Evolutionary conservation across 2,888 invertebrate species (phyloP).

Genomic region (Saturnia pavonia): DNA sequence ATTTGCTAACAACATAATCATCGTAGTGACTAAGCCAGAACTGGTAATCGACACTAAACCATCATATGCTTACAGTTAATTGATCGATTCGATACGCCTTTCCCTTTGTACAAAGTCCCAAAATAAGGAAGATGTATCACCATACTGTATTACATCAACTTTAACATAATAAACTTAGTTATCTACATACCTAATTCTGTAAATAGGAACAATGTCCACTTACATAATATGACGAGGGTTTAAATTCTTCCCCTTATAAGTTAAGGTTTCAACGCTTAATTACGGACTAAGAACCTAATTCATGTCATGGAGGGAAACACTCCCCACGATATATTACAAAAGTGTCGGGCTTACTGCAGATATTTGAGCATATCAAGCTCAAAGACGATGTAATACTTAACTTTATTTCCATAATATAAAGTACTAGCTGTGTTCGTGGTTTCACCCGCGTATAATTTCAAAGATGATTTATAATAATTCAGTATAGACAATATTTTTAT

Average conservation of each 20-base stretch:
- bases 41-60: constrained; percentile 39
- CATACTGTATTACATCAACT: constrained; percentile 1
- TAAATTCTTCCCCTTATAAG: background rate
- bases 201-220: background rate
- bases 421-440: too few relatives aligned
- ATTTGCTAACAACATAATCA: constrained; percentile 1
- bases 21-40: constrained; percentile 34
- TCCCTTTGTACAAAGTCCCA: background rate
- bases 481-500: too few relatives aligned
- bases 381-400: background rate
- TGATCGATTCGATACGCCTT: constrained; percentile 35
- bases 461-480: too few relatives aligned
- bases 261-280: background rate
- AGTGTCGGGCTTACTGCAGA: too few relatives aligned
- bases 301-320: background rate
- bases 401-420: too few relatives aligned
- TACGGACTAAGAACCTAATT: background rate
- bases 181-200: background rate
- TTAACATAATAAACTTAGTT: background rate
- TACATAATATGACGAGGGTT: background rate
- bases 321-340: background rate
- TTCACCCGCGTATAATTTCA: too few relatives aligned
- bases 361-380: too few relatives aligned
- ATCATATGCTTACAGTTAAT: constrained; percentile 31
- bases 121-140: background rate